Percentiles rank a stretch among this genome's conserved stretches.
phyloP scores from a whole-genome alignment of 2,888 invertebrate genomes.

The Rhorus exstirpatorius region DNA sequence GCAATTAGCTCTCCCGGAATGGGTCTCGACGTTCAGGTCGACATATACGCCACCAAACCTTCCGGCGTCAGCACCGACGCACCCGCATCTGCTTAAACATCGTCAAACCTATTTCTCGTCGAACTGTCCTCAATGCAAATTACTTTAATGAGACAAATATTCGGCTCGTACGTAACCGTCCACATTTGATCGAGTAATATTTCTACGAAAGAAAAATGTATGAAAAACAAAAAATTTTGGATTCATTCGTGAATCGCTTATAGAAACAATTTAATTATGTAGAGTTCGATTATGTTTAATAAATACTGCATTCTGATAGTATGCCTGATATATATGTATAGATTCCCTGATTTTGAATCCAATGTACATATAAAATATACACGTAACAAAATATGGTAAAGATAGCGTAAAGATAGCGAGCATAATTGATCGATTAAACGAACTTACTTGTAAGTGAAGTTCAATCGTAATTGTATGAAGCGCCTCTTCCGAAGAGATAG shows the following conservation, averaged over 20 bases:
- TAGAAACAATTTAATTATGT: background rate
- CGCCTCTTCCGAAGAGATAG: too few relatives aligned
- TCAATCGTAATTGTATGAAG: too few relatives aligned
- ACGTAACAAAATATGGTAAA: constrained; percentile 16
- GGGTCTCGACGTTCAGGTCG: constrained; percentile 67
- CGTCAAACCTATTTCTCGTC: background rate
- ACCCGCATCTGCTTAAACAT: constrained; percentile 45
- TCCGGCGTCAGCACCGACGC: constrained; percentile 4
- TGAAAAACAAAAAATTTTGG: background rate
- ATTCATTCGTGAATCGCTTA: too few relatives aligned
- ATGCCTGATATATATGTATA: background rate
- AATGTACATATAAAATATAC: background rate
- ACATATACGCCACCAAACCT: constrained; percentile 66
- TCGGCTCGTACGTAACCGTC: background rate
- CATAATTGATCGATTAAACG: too few relatives aligned
- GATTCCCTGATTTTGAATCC: too few relatives aligned
- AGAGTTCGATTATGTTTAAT: background rate
- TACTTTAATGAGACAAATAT: constrained; percentile 19
- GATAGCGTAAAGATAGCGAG: constrained; percentile 26
- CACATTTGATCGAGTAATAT: background rate
- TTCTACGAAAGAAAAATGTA: background rate
- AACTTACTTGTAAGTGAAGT: too few relatives aligned
- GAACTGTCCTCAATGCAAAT: background rate
- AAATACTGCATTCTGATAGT: background rate
- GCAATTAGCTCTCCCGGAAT: constrained; percentile 62